A percentile compares a stretch with the other conserved stretches of the same genome.
Evolutionary conservation across 2,113 vertebrate species (phyloP).

Genomic region (Gambusia affinis): DNA sequence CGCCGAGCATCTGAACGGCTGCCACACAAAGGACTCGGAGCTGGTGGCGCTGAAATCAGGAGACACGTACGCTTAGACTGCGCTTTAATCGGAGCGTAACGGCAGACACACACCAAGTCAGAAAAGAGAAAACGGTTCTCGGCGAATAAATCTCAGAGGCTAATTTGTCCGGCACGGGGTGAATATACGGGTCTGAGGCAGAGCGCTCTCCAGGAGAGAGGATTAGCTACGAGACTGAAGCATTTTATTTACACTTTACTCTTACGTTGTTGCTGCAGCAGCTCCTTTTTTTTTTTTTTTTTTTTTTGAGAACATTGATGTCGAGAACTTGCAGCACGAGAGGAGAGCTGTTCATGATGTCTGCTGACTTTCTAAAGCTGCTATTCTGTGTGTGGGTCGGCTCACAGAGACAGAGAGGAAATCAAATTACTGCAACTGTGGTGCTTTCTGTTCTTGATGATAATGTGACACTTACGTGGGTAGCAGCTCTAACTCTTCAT

Average conservation of each 20-base stretch:
- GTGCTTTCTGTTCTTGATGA: slow-evolving; percentile 4
- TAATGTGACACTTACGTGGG: slow-evolving; percentile 8
- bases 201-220: slow-evolving; percentile 28
- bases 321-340: slow-evolving; percentile 37
- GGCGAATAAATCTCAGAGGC: slow-evolving; percentile 33
- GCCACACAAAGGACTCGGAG: slow-evolving; percentile 83
- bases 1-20: slow-evolving; percentile 84
- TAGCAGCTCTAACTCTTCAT: background rate
- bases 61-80: slow-evolving; percentile 84
- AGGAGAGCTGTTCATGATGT: slow-evolving; percentile 55
- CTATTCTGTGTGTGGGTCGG: slow-evolving; percentile 55
- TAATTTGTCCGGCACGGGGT: slow-evolving; percentile 40
- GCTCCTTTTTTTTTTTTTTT: slow-evolving; percentile 45
- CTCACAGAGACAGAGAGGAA: slow-evolving; percentile 20
- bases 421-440: slow-evolving; percentile 15
- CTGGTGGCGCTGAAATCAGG: slow-evolving; percentile 84
- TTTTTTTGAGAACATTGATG: slow-evolving; percentile 36
- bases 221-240: slow-evolving; percentile 30
- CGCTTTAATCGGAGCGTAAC: background rate
- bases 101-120: background rate
- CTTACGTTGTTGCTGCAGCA: slow-evolving; percentile 57
- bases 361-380: slow-evolving; percentile 71
- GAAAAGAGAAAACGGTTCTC: slow-evolving; percentile 15
- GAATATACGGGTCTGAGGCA: slow-evolving; percentile 29
- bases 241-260: slow-evolving; percentile 45